Evolutionary conservation across 2,888 invertebrate genomes (phyloP), one percentile per base, ranked within the genome.

Genomic region (Dryobotodes eremita): DNA sequence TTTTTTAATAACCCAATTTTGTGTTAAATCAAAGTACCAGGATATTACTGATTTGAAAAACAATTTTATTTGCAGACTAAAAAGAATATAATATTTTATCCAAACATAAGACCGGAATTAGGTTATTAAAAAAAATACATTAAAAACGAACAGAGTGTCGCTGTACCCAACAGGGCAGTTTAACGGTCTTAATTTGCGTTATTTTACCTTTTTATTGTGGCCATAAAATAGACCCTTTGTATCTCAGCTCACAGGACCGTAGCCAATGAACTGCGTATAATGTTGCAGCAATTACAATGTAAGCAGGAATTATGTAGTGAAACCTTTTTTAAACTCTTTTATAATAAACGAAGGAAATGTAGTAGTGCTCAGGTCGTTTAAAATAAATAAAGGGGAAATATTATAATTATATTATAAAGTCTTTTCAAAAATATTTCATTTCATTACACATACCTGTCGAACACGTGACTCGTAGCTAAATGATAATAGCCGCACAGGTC

Each of bases 151-250:
- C 65, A 71, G 66, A 82, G 50, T 59, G 48, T 57, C 50, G 31
- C 31, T 31, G 46, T 61, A 13, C 62, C 79, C 65, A 42, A 23
- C 53, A 62, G 57, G 46, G 75, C 46, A 71, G 31, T 76, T 64
- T 61, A 68, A 70, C 26, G 66, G 72, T 76, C 71, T 76, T 61
- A 75, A 78, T 86, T 79, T 68, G 74, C 62, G 55, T 86, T 75
- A 79, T 71, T 84, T 97, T 64, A 79, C 68, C 69, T 86, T 84
- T 86, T 86, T 79, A 83, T 75, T 79, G 70, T 64, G 62, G 23
- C 66, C 26, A 75, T 83, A 79, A 83, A 86, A 53, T 65, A 70
- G 1, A 71, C 70, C 72, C 46, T 79, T 73, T 68, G 31, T 73
- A 57, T 57, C 72, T 11, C 65, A 75, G 42, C 26, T 17, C 23